Base-by-base conservation (phyloP, 2,797 vertebrate species). In the Chrosomus eos region DNA sequence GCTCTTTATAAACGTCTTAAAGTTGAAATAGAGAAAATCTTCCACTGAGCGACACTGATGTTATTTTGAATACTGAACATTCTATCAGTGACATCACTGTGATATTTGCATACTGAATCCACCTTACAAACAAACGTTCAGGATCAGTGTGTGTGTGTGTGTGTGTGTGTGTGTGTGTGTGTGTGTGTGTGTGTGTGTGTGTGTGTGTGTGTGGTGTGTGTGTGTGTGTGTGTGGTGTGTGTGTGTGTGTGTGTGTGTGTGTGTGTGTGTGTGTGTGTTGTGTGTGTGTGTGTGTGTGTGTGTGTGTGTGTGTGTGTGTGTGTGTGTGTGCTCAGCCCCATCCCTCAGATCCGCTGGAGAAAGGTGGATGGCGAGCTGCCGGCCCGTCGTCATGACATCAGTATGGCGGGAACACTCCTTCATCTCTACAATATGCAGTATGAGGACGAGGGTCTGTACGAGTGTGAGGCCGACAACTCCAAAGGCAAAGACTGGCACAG, bases 291-390 rank as follows among this genome's bases (percentile, higher is more conserved):
- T 67, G 28, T 9, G 62, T 66, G 10, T 5, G 62, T 66, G 3
- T 33, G 14, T 18, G 14, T 19, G 13, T 19, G 28, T 18, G 11
- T 72, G n/a, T 19, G 21, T 11, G 10, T 48, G 9, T 77, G 58
- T 19, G 21, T 83, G 23, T 77, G 80, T 43, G 53, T 5, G 28
- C 76, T 7, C 90, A 99, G 98, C 90, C 98, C 98, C 7, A 96
- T 99, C 91, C 98, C 98, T 81, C 96, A 97, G 60, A 96, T 99
- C 88, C 94, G 90, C 86, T 99, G 98, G 98, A 95, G 91, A 90
- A 98, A 96, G 89, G 64, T 96, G 70, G 95, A 96, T 10, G 97
- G 96, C 58, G 93, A 94, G 4, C 92, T 99, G 92, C 96, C 97
- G 8, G 86, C 90, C 84, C 93, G 92, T 71, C 81, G 73, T 28